phyloP scores from a whole-genome alignment of 2,113 vertebrate genomes.

The Urocolius indicus region DNA sequence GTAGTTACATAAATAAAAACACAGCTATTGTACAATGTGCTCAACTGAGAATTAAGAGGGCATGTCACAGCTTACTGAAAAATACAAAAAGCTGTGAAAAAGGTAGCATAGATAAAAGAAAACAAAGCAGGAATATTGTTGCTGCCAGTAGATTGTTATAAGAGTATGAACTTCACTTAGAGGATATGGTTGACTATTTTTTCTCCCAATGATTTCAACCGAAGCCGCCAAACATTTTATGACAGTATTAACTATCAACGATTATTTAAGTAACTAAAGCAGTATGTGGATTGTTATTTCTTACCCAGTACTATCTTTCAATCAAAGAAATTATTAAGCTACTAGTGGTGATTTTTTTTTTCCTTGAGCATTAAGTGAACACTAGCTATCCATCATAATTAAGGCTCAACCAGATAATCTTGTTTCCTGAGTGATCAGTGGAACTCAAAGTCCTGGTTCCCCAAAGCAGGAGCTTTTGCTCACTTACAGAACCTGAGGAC shows the following conservation, averaged over 20 bases:
- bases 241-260: background rate
- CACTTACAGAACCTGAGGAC: background rate
- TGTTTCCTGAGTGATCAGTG: background rate
- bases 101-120: background rate
- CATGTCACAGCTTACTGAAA: background rate
- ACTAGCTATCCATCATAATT: background rate
- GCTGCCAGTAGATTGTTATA: background rate
- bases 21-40: background rate
- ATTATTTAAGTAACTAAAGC: conserved; percentile 24
- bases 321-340: background rate
- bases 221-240: background rate
- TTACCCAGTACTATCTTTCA: background rate
- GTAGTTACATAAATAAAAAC: background rate
- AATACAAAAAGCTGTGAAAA: background rate
- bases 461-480: background rate
- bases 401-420: background rate
- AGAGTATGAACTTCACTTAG: background rate
- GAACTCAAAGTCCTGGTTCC: background rate
- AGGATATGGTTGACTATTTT: background rate
- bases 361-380: background rate
- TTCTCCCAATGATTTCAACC: background rate
- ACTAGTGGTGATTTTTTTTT: background rate
- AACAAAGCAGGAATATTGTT: background rate
- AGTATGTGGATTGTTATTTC: background rate
- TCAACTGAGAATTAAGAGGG: background rate